Evolutionary conservation across 1,140 invertebrate species (phyloP).

Genomic region (Ostrea edulis): DNA sequence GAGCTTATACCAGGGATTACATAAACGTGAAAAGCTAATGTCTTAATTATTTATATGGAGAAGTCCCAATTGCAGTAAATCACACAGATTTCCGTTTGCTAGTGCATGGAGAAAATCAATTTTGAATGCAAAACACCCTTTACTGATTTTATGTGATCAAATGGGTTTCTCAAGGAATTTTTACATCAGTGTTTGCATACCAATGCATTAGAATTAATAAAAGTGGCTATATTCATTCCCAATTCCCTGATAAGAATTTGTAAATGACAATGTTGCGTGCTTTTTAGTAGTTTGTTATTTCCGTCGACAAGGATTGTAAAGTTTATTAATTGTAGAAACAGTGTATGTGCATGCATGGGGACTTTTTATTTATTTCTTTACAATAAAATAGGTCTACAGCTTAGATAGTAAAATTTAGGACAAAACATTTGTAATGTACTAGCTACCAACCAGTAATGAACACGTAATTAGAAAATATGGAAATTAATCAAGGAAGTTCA

Average conservation of each 20-base stretch:
- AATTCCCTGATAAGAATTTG: constrained; percentile 9
- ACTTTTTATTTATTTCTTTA: not conserved
- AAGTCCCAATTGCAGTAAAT: constrained; percentile 16
- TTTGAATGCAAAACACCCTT: constrained; percentile 17
- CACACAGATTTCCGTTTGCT: not conserved
- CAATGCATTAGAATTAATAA: not conserved
- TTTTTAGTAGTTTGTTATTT: not conserved
- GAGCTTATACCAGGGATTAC: constrained; percentile 14
- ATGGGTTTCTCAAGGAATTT: constrained; percentile 25
- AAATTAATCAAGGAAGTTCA: not conserved
- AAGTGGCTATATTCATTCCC: not conserved
- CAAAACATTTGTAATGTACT: not conserved
- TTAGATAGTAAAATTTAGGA: not conserved
- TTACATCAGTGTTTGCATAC: constrained; percentile 11
- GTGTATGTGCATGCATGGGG: not conserved
- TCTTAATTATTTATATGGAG: constrained; percentile 26
- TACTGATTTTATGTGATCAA: not conserved
- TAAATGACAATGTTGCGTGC: constrained; percentile 21
- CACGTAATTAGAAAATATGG: not conserved
- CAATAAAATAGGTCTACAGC: not conserved
- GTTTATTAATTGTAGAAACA: not conserved
- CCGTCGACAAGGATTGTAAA: not conserved
- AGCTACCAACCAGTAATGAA: not conserved
- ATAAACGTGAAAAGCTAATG: constrained; percentile 18
- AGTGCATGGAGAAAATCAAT: constrained; percentile 29